Evolutionary conservation across 1,140 invertebrate species (phyloP), one percentile per base, ranked within the genome.

Genomic region (Coenobita brevimanus): DNA sequence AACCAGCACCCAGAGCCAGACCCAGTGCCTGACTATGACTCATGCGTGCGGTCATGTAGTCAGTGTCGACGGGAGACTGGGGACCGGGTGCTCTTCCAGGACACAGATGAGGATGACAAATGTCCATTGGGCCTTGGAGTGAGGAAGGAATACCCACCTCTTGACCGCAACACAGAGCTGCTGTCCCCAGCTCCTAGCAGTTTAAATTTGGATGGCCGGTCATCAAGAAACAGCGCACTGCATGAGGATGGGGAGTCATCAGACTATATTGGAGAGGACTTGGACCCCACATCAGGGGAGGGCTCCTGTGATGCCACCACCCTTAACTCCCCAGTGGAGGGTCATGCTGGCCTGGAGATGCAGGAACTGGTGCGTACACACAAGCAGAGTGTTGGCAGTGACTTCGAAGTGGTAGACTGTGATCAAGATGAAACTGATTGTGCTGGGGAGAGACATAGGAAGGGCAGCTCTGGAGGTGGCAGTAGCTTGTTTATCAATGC

Each of bases 401-500:
- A 83, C 10, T 89, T 84, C 71, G 88, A 89, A 54, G 75, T 89
- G 73, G 73, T 89, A 33, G 88, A 89, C 1, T 82, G 88, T 30
- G 60, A 67, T 30, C 67, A 82, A 17, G 73, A 84, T 57, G 82
- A 84, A 13, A 38, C 60, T 21, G 84, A 87, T 6, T 54, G 33
- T 24, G 57, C 54, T 33, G 75, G 24, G 36, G 84, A 54, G n/a
- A 13, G 60, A 3, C n/a, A 46, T 15, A 69, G 84, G 76, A 71
- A 80, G 33, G 57, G 24, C 3, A 87, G 75, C 43, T 38, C 62
- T 36, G 62, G 62, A 27, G 84, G 75, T 57, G n/a, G 60, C 41
- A 43, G 62, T 62, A 84, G 82, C 36, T 82, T 95, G 91, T 95
- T 96, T 91, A 94, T 95, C 57, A 95, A 95, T 91, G 95, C 95